Base-by-base conservation (phyloP, 1,140 invertebrate genomes). In the Theocolax elegans region DNA sequence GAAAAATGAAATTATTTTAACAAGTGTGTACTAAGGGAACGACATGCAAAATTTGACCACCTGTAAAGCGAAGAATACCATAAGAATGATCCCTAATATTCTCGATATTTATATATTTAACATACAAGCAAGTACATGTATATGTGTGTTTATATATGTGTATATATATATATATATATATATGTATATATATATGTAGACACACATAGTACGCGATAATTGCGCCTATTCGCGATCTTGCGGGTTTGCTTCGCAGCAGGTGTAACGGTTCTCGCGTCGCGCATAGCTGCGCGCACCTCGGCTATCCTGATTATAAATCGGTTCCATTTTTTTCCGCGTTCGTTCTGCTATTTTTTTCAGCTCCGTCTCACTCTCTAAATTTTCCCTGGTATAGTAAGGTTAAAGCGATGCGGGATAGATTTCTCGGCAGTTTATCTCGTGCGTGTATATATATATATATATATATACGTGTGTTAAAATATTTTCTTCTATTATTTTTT, bases 191-290 rank as follows among this genome's bases (percentile, higher is more conserved):
- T n/a, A n/a, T n/a, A n/a, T n/a, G n/a, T n/a, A n/a, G n/a, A n/a
- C n/a, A n/a, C n/a, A n/a, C n/a, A n/a, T n/a, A n/a, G n/a, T n/a
- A n/a, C 1, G 58, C 46, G 46, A 53, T 68, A 68, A 68, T 68
- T 68, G 48, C 48, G 12, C 48, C 48, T 21, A 59, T 67, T 67
- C 58, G 40, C 53, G 31, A 51, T 1, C 38, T 49, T 23, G 29
- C 25, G 27, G 38, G 35, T 8, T 7, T 21, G 19, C 40, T n/a
- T n/a, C 53, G n/a, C 40, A 15, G 25, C 58, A 68, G 42, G 56
- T 68, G 42, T 62, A 68, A 68, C 67, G 67, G 67, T 53, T 51
- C 23, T 21, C 44, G 54, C 42, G 65, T 67, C 65, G 56, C 65
- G 54, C 65, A 67, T 40, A 67, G 44, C 65, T 59, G 54, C 25